Base-by-base conservation (phyloP, 1,140 invertebrate genomes). In the Bicyclus anynana region DNA sequence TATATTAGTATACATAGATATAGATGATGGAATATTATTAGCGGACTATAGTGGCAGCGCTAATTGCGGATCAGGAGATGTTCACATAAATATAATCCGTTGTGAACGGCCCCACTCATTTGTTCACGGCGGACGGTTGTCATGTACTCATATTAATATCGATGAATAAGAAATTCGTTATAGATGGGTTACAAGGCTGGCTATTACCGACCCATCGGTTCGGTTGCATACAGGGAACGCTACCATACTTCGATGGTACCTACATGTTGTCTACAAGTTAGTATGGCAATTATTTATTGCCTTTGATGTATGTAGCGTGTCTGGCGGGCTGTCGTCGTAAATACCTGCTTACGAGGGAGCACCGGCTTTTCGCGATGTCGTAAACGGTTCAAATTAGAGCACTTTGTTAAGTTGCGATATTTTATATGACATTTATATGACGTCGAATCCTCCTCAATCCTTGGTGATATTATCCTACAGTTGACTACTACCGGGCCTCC, bases 141-240 rank as follows among this genome's bases (percentile, higher is more conserved):
- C 84, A 78, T 84, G 80, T 83, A 74, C 55, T 70, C 65, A 74
- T 79, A 83, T 83, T 86, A 83, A 83, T 84, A 84, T 84, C 84
- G 79, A 87, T 87, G 82, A 84, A 85, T 87, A 84, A 84, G 79
- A 87, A 87, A 85, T 87, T 80, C 74, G 80, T 85, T 84, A 85
- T 87, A 76, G 79, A 87, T 84, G 77, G 74, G 64, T 58, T 85
- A 87, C 84, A 85, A 75, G 84, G 72, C 65, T 71, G 67, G 69
- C 77, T 74, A 83, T 84, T 83, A 82, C 79, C 62, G 60, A 58
- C 62, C 69, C 69, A 72, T 76, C 65, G 63, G 73, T 72, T 67
- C n/a, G n/a, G 63, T 71, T 69, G 68, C 54, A 67, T 64, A 47
- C n/a, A 35, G 59, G 46, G 60, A 67, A 63, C 63, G 75, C 79